A percentile compares a stretch with the other conserved stretches of the same genome.
These are phyloP conservation scores for Glossosoma conforme DNA, from an alignment of 1,140 invertebrate genomes.

Conservation along the genomic window DNA sequence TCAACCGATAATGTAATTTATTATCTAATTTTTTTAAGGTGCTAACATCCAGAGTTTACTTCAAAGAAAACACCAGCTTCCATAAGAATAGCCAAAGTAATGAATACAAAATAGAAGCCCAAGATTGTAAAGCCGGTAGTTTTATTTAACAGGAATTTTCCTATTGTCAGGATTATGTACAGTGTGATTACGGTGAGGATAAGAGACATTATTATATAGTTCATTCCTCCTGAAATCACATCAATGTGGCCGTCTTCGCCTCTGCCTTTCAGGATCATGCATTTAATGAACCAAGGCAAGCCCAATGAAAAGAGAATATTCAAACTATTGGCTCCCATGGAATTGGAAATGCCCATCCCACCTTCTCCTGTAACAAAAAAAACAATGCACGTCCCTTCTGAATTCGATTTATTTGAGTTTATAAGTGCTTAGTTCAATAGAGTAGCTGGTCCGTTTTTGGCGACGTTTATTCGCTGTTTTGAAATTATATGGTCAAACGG, in stretches of 20 bases:
- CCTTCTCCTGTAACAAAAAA: constrained; percentile 61
- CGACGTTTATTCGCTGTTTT: too few species aligned
- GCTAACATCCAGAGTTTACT: not conserved
- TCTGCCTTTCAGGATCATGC: constrained; percentile 51
- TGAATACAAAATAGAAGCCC: constrained; percentile 56
- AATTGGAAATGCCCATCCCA: constrained; percentile 80
- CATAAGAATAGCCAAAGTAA: constrained; percentile 56
- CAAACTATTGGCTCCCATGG: constrained; percentile 77
- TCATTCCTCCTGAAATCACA: constrained; percentile 57
- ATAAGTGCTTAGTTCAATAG: too few species aligned
- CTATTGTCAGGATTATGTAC: constrained; percentile 52
- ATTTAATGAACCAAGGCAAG: constrained; percentile 77
- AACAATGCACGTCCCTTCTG: too few species aligned
- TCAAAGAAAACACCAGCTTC: constrained; percentile 53
- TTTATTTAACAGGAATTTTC: constrained; percentile 55
- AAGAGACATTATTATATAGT: constrained; percentile 61
- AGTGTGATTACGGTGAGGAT: constrained; percentile 55
- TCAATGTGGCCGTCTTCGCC: constrained; percentile 42
- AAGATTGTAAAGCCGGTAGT: constrained; percentile 55
- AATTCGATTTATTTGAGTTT: too few species aligned
- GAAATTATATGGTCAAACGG: too few species aligned
- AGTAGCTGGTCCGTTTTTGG: too few species aligned
- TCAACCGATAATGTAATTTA: too few species aligned
- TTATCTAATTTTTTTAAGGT: too few species aligned
- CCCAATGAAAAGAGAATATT: constrained; percentile 83